phyloP scores from a whole-genome alignment of 2,797 vertebrate species.

The Pangasius sanitwongsei region DNA sequence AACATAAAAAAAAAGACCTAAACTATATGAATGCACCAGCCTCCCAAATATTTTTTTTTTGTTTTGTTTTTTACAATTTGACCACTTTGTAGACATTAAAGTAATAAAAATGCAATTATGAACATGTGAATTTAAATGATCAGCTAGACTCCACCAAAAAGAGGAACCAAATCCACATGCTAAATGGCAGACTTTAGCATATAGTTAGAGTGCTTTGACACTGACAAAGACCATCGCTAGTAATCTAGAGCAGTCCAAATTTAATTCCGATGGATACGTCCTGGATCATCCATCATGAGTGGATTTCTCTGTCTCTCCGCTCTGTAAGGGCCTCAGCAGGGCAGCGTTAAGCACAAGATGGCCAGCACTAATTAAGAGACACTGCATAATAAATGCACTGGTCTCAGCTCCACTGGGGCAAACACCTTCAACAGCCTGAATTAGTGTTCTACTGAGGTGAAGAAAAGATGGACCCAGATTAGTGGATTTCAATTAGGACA shows the following conservation, averaged over 20 bases:
- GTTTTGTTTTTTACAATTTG: not conserved
- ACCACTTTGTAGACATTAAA: constrained; percentile 51
- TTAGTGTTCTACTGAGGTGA: constrained; percentile 28
- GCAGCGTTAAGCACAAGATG: constrained; percentile 38
- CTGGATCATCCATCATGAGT: constrained; percentile 64
- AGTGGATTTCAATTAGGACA: constrained; percentile 28
- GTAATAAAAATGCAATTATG: not conserved
- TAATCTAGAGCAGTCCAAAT: constrained; percentile 58
- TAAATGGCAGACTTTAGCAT: constrained; percentile 28
- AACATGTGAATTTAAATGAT: not conserved
- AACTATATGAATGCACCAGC: not conserved
- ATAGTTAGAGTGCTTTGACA: constrained; percentile 25
- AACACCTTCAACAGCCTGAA: constrained; percentile 22
- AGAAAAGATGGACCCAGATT: constrained; percentile 22
- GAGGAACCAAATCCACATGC: not conserved
- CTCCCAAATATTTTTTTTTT: not conserved
- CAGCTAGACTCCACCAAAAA: not conserved
- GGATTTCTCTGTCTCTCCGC: constrained; percentile 49
- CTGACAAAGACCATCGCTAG: constrained; percentile 39
- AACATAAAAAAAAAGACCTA: not conserved
- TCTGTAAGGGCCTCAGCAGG: constrained; percentile 57
- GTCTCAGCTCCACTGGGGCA: constrained; percentile 39
- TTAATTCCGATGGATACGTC: constrained; percentile 65
- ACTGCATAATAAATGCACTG: constrained; percentile 49
- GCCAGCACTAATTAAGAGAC: constrained; percentile 49